A percentile compares a stretch with the other conserved stretches of the same genome.
These are phyloP conservation scores for Pelvicachromis taeniatus DNA, from an alignment of 2,113 vertebrate species.

Conservation along the genomic window DNA sequence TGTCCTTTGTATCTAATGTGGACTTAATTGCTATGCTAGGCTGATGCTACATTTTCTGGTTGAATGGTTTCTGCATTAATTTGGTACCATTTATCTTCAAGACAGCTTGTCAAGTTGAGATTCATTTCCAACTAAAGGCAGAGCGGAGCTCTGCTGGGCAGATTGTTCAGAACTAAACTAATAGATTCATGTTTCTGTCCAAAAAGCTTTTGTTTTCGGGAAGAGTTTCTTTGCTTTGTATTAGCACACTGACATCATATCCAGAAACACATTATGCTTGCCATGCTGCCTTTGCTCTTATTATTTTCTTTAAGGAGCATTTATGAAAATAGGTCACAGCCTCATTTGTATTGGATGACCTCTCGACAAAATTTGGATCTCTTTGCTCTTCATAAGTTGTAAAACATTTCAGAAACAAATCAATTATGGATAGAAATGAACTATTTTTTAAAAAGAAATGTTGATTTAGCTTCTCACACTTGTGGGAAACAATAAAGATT, in stretches of 20 bases:
- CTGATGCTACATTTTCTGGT: conserved; percentile 32
- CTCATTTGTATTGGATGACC: conserved; percentile 22
- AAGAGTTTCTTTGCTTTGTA: background rate
- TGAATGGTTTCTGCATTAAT: conserved; percentile 34
- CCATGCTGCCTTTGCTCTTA: background rate
- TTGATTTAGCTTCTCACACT: background rate
- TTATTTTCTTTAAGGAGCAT: conserved; percentile 5
- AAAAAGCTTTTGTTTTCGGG: conserved; percentile 13
- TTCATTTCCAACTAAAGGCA: conserved; percentile 27
- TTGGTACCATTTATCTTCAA: conserved; percentile 43
- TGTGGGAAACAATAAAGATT: conserved; percentile 20
- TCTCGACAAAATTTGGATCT: background rate
- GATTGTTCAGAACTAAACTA: conserved; percentile 4
- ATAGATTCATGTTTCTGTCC: conserved; percentile 23
- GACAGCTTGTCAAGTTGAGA: conserved; percentile 47
- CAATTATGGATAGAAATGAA: background rate
- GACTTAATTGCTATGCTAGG: conserved; percentile 35
- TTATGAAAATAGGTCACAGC: conserved; percentile 14
- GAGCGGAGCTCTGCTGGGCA: background rate
- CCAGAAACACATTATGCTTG: background rate
- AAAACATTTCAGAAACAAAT: conserved; percentile 4
- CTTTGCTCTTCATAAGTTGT: background rate
- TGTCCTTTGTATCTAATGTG: conserved; percentile 29
- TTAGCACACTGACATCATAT: conserved; percentile 6
- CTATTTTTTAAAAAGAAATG: background rate